Evolutionary conservation across 2,797 vertebrate species (phyloP).

Genomic region (Gorsachius magnificus): DNA sequence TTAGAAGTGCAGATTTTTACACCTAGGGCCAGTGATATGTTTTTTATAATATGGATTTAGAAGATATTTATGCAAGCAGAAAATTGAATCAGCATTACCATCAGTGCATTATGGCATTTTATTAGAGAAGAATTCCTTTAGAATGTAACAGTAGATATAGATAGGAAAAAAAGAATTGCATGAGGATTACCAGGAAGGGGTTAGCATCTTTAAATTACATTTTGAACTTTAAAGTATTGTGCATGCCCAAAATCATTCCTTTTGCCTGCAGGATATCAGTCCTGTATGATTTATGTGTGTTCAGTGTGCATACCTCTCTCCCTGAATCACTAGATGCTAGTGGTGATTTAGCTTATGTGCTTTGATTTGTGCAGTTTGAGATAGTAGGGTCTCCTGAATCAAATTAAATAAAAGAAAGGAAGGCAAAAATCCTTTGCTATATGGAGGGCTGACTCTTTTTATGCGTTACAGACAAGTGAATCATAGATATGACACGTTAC

Average conservation of each 20-base stretch:
- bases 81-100: constrained; percentile 71
- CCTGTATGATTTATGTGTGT: neutral
- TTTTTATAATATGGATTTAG: constrained; percentile 57
- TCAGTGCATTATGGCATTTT: constrained; percentile 49
- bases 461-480: neutral
- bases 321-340: neutral
- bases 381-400: neutral
- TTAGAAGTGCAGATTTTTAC: constrained; percentile 49
- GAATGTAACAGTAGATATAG: neutral
- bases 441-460: neutral
- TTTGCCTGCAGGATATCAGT: neutral
- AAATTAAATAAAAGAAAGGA: neutral
- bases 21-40: constrained; percentile 38
- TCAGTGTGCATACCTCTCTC: neutral
- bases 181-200: neutral
- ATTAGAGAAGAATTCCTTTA: constrained; percentile 44
- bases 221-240: neutral
- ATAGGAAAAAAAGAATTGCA: neutral
- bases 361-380: constrained; percentile 12
- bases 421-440: neutral
- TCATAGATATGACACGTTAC: neutral
- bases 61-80: constrained; percentile 69
- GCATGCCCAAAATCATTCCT: neutral
- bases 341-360: neutral
- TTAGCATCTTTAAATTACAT: constrained; percentile 35